Percentiles rank a stretch among this genome's conserved stretches.
Conservation (phyloP, 2,888 invertebrate species). For the Ornithoptera alexandrae region DNA sequence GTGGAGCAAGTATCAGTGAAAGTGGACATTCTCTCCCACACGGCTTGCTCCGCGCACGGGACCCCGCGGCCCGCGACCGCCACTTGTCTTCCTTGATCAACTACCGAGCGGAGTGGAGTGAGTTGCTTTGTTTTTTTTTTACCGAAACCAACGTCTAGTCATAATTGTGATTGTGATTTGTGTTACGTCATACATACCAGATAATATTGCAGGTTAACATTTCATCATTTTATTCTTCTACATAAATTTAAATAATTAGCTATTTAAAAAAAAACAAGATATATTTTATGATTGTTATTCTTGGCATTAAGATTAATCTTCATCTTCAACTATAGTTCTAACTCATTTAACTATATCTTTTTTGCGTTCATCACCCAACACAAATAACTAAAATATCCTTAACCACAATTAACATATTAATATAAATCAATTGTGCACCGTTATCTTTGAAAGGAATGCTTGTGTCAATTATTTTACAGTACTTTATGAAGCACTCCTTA, state of each 20-base stretch:
- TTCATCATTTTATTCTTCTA: too few species aligned
- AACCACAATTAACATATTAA: conserved; percentile 23
- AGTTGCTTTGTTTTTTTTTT: conserved; percentile 36
- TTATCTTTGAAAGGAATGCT: conserved; percentile 23
- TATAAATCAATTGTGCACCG: conserved; percentile 25
- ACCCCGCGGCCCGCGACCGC: conserved; percentile 39
- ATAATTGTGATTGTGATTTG: conserved; percentile 30
- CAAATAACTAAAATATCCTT: conserved; percentile 23
- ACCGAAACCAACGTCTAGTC: conserved; percentile 7
- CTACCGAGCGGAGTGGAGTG: conserved; percentile 37
- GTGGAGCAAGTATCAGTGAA: conserved; percentile 66
- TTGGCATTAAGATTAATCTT: not conserved
- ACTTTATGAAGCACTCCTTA: conserved; percentile 12
- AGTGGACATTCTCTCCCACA: conserved; percentile 59
- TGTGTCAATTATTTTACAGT: conserved; percentile 15
- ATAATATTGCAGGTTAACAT: not conserved
- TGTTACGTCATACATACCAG: conserved; percentile 14
- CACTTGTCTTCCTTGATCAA: conserved; percentile 48
- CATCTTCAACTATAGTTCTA: not conserved
- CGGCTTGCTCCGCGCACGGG: conserved; percentile 32
- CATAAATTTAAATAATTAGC: not conserved
- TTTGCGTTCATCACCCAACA: not conserved
- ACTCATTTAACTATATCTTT: not conserved
- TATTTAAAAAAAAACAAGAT: not conserved
- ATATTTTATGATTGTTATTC: not conserved